Percentiles rank a stretch among this genome's conserved stretches.
phyloP scores from a whole-genome alignment of 2,113 vertebrate species.

The Nannospalax galili region DNA sequence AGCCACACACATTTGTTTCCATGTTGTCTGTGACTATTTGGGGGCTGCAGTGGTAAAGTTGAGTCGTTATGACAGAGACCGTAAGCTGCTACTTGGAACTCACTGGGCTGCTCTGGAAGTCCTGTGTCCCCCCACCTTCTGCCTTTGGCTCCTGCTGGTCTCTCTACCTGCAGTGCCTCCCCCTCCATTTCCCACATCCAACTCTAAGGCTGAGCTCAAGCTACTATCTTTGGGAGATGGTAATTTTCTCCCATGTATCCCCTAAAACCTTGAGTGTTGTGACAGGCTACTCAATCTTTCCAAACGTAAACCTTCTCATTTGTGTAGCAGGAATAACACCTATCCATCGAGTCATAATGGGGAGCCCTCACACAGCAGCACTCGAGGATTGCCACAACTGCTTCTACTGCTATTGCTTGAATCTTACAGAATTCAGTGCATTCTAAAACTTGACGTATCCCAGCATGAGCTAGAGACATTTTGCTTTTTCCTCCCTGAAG shows the following conservation, averaged over 20 bases:
- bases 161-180: background rate
- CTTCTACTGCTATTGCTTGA: background rate
- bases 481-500: background rate
- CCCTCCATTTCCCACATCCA: background rate
- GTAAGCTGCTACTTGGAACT: background rate
- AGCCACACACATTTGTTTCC: background rate
- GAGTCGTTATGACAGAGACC: background rate
- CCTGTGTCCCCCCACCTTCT: background rate
- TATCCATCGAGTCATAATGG: background rate
- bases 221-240: background rate
- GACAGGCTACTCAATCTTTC: background rate
- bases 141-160: background rate
- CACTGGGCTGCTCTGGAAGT: background rate
- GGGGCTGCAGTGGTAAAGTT: fast-evolving
- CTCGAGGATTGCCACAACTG: background rate
- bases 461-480: background rate
- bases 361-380: no score
- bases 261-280: background rate
- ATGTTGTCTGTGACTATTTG: background rate
- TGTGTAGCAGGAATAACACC: background rate
- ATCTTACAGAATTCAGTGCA: background rate
- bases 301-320: background rate
- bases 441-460: background rate
- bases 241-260: background rate
- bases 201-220: background rate